Percentiles rank a stretch among this genome's conserved stretches.
Conservation (phyloP, 2,797 vertebrate genomes). For the Philypnodon macrostomus region DNA sequence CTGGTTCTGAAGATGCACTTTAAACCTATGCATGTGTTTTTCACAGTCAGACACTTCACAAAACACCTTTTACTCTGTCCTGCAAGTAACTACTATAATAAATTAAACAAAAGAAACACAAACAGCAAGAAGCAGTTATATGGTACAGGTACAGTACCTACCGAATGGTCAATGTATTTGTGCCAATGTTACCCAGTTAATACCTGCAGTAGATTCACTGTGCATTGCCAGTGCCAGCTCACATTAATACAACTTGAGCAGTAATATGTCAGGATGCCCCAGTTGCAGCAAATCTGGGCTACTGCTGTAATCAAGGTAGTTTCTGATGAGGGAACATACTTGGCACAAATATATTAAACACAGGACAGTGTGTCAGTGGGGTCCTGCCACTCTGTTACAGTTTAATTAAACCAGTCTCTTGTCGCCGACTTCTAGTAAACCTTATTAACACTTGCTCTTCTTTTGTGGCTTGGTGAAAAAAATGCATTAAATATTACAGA, state of each 20-base stretch:
- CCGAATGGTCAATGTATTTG: no score
- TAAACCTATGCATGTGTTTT: neutral
- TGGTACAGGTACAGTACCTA: no score
- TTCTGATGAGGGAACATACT: conserved; percentile 13
- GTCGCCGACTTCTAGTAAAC: conserved; percentile 3
- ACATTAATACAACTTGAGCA: conserved; percentile 24
- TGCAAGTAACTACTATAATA: neutral
- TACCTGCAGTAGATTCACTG: conserved; percentile 17
- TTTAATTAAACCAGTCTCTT: conserved; percentile 12
- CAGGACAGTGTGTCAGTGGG: neutral
- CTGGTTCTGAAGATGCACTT: neutral
- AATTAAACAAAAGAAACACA: no score
- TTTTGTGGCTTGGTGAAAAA: conserved; percentile 10
- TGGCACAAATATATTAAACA: conserved; percentile 14
- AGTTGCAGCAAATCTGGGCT: conserved; percentile 20
- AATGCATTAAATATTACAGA: conserved; percentile 9
- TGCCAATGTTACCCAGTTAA: no score
- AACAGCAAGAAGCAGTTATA: no score
- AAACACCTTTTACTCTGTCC: no score
- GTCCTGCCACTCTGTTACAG: conserved; percentile 7
- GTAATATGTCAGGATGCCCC: conserved; percentile 30
- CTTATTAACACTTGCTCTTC: conserved; percentile 13
- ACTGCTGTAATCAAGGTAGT: conserved; percentile 1
- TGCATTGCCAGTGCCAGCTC: conserved; percentile 8
- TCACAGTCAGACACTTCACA: conserved; percentile 1